A percentile compares a stretch with the other conserved stretches of the same genome.
These are phyloP conservation scores for Burhinus bistriatus DNA, from an alignment of 2,113 vertebrate genomes.

Conservation along the genomic window DNA sequence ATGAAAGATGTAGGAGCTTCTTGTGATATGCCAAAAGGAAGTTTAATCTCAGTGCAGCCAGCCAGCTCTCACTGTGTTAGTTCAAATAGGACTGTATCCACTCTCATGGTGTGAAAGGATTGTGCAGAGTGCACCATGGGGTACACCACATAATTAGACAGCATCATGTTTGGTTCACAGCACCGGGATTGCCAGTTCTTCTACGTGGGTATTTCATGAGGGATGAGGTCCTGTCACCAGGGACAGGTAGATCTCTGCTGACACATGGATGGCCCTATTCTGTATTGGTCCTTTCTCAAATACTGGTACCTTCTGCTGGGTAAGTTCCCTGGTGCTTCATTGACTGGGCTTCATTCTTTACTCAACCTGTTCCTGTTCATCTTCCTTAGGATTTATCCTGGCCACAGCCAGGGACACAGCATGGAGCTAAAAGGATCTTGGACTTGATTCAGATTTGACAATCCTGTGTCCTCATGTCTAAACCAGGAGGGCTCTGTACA, in stretches of 20 bases:
- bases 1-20: neutral
- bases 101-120: neutral
- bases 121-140: neutral
- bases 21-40: neutral
- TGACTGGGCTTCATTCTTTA: neutral
- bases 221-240: neutral
- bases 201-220: neutral
- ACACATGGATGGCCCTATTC: neutral
- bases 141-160: neutral
- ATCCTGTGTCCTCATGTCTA: neutral
- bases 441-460: neutral
- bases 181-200: neutral
- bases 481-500: neutral
- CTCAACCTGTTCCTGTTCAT: neutral
- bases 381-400: neutral
- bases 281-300: neutral
- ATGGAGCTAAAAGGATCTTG: neutral
- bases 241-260: neutral
- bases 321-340: neutral
- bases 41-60: neutral
- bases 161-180: neutral
- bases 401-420: neutral
- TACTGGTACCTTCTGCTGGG: neutral
- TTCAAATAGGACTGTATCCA: neutral
- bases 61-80: neutral